Base-by-base conservation (phyloP, 2,888 invertebrate species). In the Amphipyra berbera region DNA sequence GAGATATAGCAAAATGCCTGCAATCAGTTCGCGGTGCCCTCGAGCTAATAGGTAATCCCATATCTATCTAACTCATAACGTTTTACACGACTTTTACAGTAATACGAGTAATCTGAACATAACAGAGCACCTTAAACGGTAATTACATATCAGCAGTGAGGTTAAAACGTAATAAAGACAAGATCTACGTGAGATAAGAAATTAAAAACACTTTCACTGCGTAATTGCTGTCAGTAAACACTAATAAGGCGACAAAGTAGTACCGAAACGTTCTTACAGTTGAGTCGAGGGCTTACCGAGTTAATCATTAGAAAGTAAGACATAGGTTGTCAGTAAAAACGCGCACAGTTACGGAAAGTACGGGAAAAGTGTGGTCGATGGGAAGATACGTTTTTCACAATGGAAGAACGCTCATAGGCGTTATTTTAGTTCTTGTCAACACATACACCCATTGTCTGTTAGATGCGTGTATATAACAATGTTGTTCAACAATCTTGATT, bases 141-240 rank as follows among this genome's bases (percentile, higher is more conserved):
- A 68, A 81, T 76, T 74, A 71, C 66, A 68, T 44, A 56, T 69
- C 58, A 68, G 53, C 30, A 45, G 45, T 64, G 60, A 70, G 68
- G 63, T 50, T 63, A 68, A 67, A 73, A 48, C 59, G 64, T 71
- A 67, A 78, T 68, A 62, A 67, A 55, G 58, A 60, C 71, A 64
- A 83, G 87, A 91, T 89, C 61, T 77, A 85, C 87, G 85, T 86
- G 85, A 83, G 88, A 88, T 89, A 85, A 84, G 73, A 38, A 59
- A 84, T 87, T 82, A 68, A 84, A 86, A 88, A 85, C 86, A 92
- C 93, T 93, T 92, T 93, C 92, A 85, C 92, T 88, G 79, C 79
- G 85, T 89, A 91, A 89, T 90, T 88, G 83, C 84, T 82, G 78
- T 76, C 79, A 82, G 83, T 86, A 83, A 84, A 76, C 76, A 83